Evolutionary conservation across 2,797 vertebrate species (phyloP).

Genomic region (Heliangelus exortis): DNA sequence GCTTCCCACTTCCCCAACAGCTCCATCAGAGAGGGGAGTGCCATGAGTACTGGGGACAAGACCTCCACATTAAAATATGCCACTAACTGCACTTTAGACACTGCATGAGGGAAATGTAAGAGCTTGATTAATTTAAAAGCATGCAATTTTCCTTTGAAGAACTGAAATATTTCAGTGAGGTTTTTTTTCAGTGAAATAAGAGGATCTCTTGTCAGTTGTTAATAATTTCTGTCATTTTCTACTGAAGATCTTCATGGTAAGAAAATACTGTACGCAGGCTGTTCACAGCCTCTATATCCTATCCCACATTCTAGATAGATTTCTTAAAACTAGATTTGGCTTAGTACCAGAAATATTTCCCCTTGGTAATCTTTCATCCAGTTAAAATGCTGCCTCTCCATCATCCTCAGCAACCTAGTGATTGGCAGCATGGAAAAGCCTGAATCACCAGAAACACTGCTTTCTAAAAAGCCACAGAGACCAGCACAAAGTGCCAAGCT

Average conservation of each 20-base stretch:
- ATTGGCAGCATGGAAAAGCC: not conserved
- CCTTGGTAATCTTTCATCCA: not conserved
- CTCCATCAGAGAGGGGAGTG: not conserved
- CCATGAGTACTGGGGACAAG: not conserved
- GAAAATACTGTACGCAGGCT: not conserved
- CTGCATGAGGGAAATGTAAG: not conserved
- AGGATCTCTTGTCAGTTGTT: not conserved
- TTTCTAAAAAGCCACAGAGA: rapidly evolving
- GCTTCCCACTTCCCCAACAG: not conserved
- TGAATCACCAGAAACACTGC: not conserved
- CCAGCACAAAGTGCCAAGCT: rapidly evolving
- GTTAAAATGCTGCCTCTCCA: not conserved
- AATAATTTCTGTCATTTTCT: not conserved
- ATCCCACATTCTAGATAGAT: not conserved
- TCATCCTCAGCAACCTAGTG: not conserved
- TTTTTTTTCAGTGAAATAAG: not conserved
- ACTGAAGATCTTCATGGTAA: not conserved
- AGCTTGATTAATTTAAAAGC: not conserved
- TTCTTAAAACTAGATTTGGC: not conserved
- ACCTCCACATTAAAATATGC: not conserved
- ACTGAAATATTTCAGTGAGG: not conserved
- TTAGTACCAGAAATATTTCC: not conserved
- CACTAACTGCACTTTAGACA: not conserved
- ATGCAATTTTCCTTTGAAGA: not conserved
- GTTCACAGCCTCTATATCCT: not conserved